phyloP scores from a whole-genome alignment of 2,888 invertebrate genomes.

The Stenichneumon culpator region DNA sequence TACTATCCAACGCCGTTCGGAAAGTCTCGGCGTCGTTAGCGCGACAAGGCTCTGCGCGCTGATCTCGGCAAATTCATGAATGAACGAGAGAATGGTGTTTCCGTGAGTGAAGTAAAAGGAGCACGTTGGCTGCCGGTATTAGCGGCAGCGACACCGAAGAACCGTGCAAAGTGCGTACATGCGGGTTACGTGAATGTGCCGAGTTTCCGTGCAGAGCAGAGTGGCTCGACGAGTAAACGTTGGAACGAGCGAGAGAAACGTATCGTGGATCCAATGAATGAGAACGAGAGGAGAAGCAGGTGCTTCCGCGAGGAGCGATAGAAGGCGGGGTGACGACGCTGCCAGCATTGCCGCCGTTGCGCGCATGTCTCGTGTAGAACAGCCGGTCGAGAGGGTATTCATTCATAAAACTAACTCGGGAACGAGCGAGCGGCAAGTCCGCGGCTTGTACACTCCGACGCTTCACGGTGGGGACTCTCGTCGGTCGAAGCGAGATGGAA shows the following conservation, averaged over 20 bases:
- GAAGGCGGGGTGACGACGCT: slow-evolving; percentile 58
- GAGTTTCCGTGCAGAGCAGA: slow-evolving; percentile 5
- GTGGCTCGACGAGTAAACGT: background rate
- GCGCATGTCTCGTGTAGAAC: slow-evolving; percentile 65
- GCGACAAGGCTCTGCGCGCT: slow-evolving; percentile 35
- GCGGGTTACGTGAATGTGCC: slow-evolving; percentile 55
- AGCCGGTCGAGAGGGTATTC: slow-evolving; percentile 84
- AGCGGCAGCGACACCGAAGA: slow-evolving; percentile 31
- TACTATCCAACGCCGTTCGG: background rate
- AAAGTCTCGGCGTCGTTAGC: slow-evolving; percentile 14
- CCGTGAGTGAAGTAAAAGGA: slow-evolving; percentile 48
- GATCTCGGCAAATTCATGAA: slow-evolving; percentile 72
- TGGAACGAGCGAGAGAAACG: background rate
- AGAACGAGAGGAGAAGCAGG: slow-evolving; percentile 54
- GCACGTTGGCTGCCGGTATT: slow-evolving; percentile 17
- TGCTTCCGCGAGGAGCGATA: slow-evolving; percentile 50
- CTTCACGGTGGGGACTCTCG: slow-evolving; percentile 65
- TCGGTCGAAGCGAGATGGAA: slow-evolving; percentile 27
- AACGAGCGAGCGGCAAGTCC: slow-evolving; percentile 72
- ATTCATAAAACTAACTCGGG: slow-evolving; percentile 85
- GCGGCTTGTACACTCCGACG: slow-evolving; percentile 63
- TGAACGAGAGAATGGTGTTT: slow-evolving; percentile 71
- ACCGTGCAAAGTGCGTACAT: slow-evolving; percentile 38
- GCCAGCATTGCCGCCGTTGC: slow-evolving; percentile 61
- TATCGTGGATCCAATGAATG: slow-evolving; percentile 7